A percentile compares a stretch with the other conserved stretches of the same genome.
Conservation (phyloP, 2,888 invertebrate genomes). For the Brachylomia viminalis region DNA sequence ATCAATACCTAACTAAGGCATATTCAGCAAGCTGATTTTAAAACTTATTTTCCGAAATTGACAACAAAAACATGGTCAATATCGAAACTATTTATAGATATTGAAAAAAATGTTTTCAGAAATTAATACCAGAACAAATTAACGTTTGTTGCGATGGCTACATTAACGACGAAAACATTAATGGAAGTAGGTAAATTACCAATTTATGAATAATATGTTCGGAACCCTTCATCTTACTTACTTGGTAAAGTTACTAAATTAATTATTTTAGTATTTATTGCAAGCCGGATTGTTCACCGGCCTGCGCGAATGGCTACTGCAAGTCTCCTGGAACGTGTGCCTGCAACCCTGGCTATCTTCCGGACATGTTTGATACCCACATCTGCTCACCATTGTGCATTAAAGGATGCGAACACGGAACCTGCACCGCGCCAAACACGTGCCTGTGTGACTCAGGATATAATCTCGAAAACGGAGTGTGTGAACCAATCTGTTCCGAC, state of each 20-base stretch:
- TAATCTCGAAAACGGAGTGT: slow-evolving; percentile 20
- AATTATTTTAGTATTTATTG: slow-evolving; percentile 64
- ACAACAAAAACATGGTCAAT: not conserved
- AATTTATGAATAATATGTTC: not conserved
- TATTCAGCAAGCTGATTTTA: not conserved
- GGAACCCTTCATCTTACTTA: not conserved
- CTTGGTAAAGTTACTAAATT: not conserved
- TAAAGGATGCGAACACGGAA: slow-evolving; percentile 59
- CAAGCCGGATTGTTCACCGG: slow-evolving; percentile 62
- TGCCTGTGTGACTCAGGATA: slow-evolving; percentile 52
- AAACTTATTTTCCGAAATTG: not conserved
- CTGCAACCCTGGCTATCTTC: slow-evolving; percentile 63
- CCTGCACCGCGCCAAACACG: slow-evolving; percentile 58
- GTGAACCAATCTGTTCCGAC: slow-evolving; percentile 46
- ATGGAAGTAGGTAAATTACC: slow-evolving; percentile 51
- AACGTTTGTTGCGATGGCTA: slow-evolving; percentile 68
- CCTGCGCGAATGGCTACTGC: slow-evolving; percentile 67
- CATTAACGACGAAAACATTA: slow-evolving; percentile 46
- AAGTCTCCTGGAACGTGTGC: slow-evolving; percentile 64
- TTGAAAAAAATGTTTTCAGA: slow-evolving; percentile 53
- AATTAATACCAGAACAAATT: slow-evolving; percentile 52
- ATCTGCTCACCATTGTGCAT: slow-evolving; percentile 63
- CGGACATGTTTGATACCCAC: slow-evolving; percentile 40
- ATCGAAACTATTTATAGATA: not conserved
- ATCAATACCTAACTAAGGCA: not conserved